Base-by-base conservation (phyloP, 2,888 invertebrate species). In the Ennomos fuscantarius region DNA sequence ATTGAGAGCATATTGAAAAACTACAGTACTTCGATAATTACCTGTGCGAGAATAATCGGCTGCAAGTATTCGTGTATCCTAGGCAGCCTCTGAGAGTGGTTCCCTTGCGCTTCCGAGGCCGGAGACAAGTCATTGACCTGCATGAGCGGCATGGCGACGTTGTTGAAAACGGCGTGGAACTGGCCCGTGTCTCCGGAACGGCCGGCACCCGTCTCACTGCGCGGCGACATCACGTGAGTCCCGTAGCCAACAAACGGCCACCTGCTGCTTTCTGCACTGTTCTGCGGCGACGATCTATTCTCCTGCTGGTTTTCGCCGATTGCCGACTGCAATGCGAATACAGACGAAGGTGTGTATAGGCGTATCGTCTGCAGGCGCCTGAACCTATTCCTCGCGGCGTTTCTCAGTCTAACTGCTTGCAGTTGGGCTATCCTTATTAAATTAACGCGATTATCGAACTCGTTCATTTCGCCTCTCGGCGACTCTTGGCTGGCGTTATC, bases 61-160 rank as follows among this genome's bases (percentile, higher is more conserved):
- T 91, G 92, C 54, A 92, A 72, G 63, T 88, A 91, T 65, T 91
- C 92, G 50, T 89, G 87, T 62, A 91, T 89, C 55, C 89, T 76
- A 8, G 88, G 87, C 53, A 87, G 67, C 11, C 88, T 73, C 41
- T 79, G 84, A 10, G 78, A 70, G 41, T 74, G 82, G 46, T 64
- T 73, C 2, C 70, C 75, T 9, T 75, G 81, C 1, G 68, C 71
- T 2, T 84, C 85, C 8, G 72, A 65, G 33, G 66, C 72, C 31
- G 76, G 63, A 10, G 80, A 73, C n/a, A 93, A 87, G 68, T 95
- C 94, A 65, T 94, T 94, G 34, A 95, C 93, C 67, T 94, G 94
- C 69, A 95, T 93, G 9, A 93, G 80, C 1, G 94, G 94, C 69
- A 94, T 62, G 39, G 74, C 78, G 0, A 86, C 84, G 55, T 84